Conservation (phyloP, 1,140 invertebrate genomes). For the Homarus americanus region DNA sequence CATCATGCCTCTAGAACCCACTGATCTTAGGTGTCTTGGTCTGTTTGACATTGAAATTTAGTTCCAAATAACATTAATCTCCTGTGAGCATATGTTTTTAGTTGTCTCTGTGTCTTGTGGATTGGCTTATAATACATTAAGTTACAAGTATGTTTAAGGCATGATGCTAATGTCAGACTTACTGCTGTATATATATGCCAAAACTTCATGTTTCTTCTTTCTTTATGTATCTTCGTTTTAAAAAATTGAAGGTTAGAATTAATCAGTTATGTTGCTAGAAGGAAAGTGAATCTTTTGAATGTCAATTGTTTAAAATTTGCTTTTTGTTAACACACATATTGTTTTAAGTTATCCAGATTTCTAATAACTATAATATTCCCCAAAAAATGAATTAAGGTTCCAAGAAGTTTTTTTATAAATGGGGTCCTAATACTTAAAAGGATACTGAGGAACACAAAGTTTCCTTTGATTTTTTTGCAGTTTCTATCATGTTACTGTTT, state of each 20-base stretch:
- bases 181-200: slow-evolving; percentile 62
- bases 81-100: slow-evolving; percentile 21
- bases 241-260: neutral
- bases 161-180: slow-evolving; percentile 38
- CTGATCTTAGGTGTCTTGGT: slow-evolving; percentile 29
- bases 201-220: slow-evolving; percentile 24
- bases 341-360: neutral
- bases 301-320: neutral
- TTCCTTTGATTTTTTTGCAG: slow-evolving; percentile 21
- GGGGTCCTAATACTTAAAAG: neutral
- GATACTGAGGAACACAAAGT: neutral
- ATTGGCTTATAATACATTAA: slow-evolving; percentile 8
- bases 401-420: neutral
- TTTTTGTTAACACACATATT: neutral
- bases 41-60: neutral
- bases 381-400: neutral
- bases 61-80: neutral
- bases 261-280: neutral
- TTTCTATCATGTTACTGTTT: slow-evolving; percentile 20
- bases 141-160: slow-evolving; percentile 31
- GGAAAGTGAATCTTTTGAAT: neutral
- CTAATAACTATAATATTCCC: neutral
- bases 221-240: neutral
- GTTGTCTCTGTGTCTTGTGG: slow-evolving; percentile 7
- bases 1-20: slow-evolving; percentile 39